A percentile compares a stretch with the other conserved stretches of the same genome.
phyloP scores from a whole-genome alignment of 2,797 vertebrate genomes.

The Pitangus sulphuratus region DNA sequence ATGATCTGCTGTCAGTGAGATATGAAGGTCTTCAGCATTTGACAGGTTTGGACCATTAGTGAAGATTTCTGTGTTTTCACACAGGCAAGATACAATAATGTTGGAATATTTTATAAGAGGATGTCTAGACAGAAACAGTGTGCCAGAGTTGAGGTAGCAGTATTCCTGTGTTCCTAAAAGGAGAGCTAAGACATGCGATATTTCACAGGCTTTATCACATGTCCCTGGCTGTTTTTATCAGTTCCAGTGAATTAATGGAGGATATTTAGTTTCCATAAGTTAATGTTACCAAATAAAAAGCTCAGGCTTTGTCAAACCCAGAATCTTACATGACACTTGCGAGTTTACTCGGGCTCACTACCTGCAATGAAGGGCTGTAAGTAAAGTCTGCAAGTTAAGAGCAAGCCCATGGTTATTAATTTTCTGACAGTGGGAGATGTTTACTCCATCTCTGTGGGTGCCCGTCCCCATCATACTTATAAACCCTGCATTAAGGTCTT shows the following conservation, averaged over 20 bases:
- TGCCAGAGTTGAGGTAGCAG: background rate
- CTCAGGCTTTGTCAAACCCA: background rate
- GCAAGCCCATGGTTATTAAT: background rate
- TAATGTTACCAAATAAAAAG: background rate
- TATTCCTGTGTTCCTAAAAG: background rate
- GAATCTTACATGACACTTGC: background rate
- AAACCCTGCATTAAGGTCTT: background rate
- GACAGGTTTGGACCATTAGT: background rate
- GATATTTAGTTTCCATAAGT: background rate
- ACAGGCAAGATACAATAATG: background rate
- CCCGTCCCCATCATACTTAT: too few species aligned
- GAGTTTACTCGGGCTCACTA: background rate
- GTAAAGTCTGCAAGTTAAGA: background rate
- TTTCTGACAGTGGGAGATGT: background rate
- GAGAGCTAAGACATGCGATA: background rate
- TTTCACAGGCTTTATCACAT: background rate
- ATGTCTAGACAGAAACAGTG: background rate
- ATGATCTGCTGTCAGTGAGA: background rate
- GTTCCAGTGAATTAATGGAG: background rate
- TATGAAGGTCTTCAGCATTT: background rate
- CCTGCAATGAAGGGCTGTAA: background rate
- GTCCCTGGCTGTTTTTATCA: background rate
- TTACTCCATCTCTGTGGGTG: background rate
- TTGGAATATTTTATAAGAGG: background rate
- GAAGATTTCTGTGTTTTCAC: background rate